A percentile compares a stretch with the other conserved stretches of the same genome.
These are phyloP conservation scores for Todus mexicanus DNA, from an alignment of 2,797 vertebrate species.

Conservation along the genomic window DNA sequence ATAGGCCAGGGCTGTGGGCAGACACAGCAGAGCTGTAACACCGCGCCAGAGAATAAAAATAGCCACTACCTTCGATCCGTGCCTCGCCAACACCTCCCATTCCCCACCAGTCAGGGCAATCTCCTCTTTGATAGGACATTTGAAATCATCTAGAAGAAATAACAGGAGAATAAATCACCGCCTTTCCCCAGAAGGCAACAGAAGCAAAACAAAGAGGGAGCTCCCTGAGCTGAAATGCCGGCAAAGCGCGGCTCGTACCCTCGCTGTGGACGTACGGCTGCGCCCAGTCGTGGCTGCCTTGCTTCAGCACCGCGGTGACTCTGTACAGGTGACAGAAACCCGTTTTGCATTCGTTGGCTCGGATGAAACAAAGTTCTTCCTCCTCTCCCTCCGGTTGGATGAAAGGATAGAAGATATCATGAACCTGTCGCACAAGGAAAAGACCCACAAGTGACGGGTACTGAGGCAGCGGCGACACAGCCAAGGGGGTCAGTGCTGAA, in stretches of 20 bases:
- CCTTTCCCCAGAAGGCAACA: background rate
- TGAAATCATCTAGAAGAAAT: constrained; percentile 82
- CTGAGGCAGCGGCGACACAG: background rate
- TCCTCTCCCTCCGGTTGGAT: constrained; percentile 82
- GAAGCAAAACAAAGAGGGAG: background rate
- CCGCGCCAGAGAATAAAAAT: background rate
- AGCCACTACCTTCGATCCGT: constrained; percentile 86
- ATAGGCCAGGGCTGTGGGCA: background rate
- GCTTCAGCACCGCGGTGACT: constrained; percentile 80
- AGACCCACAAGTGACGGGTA: background rate
- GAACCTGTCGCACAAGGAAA: constrained; percentile 75
- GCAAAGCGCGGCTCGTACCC: constrained; percentile 59
- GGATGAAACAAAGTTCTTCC: constrained; percentile 86
- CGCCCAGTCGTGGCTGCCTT: constrained; percentile 76
- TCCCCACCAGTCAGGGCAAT: constrained; percentile 86
- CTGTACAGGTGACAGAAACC: constrained; percentile 93
- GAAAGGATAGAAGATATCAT: constrained; percentile 92
- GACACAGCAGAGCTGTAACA: background rate
- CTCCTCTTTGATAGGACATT: constrained; percentile 87
- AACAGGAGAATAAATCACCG: background rate
- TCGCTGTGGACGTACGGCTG: constrained; percentile 74
- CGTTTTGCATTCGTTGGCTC: constrained; percentile 86
- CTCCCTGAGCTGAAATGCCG: background rate
- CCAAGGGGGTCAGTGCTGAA: background rate
- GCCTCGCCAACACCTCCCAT: constrained; percentile 90